Evolutionary conservation across 2,113 vertebrate genomes (phyloP).

Genomic region (Chelonoidis abingdonii): DNA sequence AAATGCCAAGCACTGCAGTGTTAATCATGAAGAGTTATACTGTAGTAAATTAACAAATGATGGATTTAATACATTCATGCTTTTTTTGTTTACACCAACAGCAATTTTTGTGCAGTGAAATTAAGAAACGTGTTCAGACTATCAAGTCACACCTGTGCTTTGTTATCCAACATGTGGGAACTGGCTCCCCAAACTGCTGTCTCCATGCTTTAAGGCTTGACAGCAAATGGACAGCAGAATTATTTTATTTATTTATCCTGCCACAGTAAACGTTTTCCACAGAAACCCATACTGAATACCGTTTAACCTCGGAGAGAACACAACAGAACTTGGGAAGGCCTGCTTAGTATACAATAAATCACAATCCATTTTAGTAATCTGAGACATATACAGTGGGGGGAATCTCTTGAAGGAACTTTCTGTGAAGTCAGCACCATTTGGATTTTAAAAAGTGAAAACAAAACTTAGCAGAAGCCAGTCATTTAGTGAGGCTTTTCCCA

Average conservation of each 20-base stretch:
- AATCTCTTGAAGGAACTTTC: slow-evolving; percentile 16
- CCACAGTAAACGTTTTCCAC: slow-evolving; percentile 74
- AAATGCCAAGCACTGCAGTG: background rate
- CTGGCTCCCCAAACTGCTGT: slow-evolving; percentile 35
- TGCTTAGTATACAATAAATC: slow-evolving; percentile 74
- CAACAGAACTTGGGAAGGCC: slow-evolving; percentile 50
- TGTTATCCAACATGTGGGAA: background rate
- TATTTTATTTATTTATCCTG: slow-evolving; percentile 13
- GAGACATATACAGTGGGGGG: slow-evolving; percentile 23
- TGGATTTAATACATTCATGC: background rate
- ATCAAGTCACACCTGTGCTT: background rate
- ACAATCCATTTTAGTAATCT: slow-evolving; percentile 79
- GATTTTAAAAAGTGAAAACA: slow-evolving; percentile 7
- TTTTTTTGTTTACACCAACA: background rate
- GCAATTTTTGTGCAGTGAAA: background rate
- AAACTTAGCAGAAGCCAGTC: slow-evolving; percentile 20
- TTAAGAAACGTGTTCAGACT: background rate
- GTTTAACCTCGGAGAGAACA: slow-evolving; percentile 81
- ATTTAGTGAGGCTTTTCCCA: background rate
- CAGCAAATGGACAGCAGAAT: slow-evolving; percentile 69
- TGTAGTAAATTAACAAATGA: background rate
- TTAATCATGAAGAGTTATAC: background rate
- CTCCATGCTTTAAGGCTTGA: slow-evolving; percentile 59
- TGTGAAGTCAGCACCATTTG: slow-evolving; percentile 19
- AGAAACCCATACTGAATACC: slow-evolving; percentile 74